These are phyloP conservation scores for Pogonomyrmex californicus DNA, from an alignment of 1,140 invertebrate genomes.

Conservation along the genomic window DNA sequence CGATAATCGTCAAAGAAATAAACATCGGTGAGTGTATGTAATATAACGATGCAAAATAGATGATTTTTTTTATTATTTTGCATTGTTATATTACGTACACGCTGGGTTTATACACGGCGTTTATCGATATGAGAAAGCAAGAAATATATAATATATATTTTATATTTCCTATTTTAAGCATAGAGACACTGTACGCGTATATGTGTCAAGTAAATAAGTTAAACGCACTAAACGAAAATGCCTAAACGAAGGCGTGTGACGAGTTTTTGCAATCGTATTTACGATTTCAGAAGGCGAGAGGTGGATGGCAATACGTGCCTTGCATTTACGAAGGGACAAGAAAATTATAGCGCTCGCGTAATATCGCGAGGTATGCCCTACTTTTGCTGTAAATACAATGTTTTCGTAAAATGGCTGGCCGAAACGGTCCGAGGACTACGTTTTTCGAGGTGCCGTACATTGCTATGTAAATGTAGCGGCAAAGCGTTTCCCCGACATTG, in stretches of 20 bases:
- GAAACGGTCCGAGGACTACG: conserved; percentile 25
- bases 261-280: conserved; percentile 34
- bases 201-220: neutral
- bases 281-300: conserved; percentile 47
- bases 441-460: conserved; percentile 53
- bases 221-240: neutral
- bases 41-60: neutral
- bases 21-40: too few relatives aligned
- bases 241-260: conserved; percentile 16
- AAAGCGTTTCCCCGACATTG: conserved; percentile 40
- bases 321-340: conserved; percentile 47
- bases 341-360: conserved; percentile 55
- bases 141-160: neutral
- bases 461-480: conserved; percentile 59
- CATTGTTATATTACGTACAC: too few relatives aligned
- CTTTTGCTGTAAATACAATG: conserved; percentile 56
- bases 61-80: neutral
- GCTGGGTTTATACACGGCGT: neutral
- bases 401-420: conserved; percentile 52
- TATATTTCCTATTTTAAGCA: neutral
- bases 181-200: neutral
- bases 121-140: neutral
- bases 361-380: conserved; percentile 43
- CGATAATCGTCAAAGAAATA: neutral
- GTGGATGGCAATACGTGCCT: conserved; percentile 42